These are phyloP conservation scores for Sigmodon hispidus DNA, from an alignment of 2,113 vertebrate species.

Conservation along the genomic window DNA sequence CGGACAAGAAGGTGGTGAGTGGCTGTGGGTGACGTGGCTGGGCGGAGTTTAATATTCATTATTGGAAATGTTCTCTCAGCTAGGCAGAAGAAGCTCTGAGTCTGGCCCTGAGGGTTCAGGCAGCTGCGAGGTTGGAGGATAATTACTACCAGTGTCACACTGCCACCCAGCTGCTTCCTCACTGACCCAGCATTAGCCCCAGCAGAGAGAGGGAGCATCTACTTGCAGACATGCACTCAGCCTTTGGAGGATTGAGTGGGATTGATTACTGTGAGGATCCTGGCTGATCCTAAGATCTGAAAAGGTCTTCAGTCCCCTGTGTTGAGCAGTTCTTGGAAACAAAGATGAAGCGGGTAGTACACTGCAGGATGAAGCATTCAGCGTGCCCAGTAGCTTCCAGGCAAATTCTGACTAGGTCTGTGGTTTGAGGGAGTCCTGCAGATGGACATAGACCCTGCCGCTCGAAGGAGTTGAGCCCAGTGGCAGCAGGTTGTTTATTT, in stretches of 20 bases:
- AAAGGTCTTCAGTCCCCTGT: rapidly evolving
- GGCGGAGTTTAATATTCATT: neutral
- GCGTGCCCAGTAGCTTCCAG: neutral
- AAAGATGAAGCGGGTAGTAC: rapidly evolving
- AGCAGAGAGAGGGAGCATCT: neutral
- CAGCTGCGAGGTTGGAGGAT: neutral
- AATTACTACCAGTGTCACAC: too few relatives aligned
- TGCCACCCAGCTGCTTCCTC: too few relatives aligned
- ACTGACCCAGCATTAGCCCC: too few relatives aligned
- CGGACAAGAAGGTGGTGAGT: constrained; percentile 97
- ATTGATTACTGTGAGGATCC: neutral
- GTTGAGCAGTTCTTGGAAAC: too few relatives aligned
- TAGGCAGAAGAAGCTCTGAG: neutral
- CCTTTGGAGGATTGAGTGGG: neutral
- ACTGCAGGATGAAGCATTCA: rapidly evolving
- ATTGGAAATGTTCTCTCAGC: neutral
- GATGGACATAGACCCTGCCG: too few relatives aligned
- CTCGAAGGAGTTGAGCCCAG: neutral
- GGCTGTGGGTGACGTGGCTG: neutral
- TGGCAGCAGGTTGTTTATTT: neutral
- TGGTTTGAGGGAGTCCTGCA: neutral
- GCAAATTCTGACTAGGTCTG: neutral
- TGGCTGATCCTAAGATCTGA: neutral
- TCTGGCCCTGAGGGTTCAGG: rapidly evolving
- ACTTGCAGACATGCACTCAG: neutral